Percentiles rank a stretch among this genome's conserved stretches.
Conservation (phyloP, 2,113 vertebrate species). For the Cyprinodon tularosa region DNA sequence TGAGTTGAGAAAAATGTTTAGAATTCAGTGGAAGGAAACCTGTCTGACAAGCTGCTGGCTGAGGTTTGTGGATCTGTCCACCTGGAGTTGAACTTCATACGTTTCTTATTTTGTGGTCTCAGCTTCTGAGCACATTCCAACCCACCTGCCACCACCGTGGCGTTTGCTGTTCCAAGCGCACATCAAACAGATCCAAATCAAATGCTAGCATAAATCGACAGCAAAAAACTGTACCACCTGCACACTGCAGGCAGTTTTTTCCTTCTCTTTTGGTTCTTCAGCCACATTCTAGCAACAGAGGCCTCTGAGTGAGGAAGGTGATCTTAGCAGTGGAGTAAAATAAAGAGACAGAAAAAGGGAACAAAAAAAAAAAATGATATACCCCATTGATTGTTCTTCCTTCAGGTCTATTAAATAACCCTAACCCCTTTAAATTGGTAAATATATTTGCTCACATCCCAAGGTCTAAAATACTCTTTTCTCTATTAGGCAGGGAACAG, state of each 20-base stretch:
- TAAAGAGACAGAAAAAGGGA: constrained; percentile 20
- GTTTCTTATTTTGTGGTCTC: constrained; percentile 46
- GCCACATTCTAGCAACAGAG: constrained; percentile 39
- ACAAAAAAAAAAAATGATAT: not conserved
- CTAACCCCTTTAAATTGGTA: not conserved
- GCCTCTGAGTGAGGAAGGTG: constrained; percentile 29
- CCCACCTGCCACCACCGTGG: constrained; percentile 69
- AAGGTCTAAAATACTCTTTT: constrained; percentile 31
- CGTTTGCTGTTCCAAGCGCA: constrained; percentile 62
- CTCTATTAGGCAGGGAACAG: constrained; percentile 11
- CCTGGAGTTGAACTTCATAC: constrained; percentile 65
- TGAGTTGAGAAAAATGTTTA: constrained; percentile 22
- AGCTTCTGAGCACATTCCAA: constrained; percentile 71
- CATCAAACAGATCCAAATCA: constrained; percentile 75
- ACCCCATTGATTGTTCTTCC: constrained; percentile 29
- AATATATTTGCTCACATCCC: constrained; percentile 29
- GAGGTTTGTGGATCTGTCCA: constrained; percentile 47
- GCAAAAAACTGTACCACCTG: constrained; percentile 59
- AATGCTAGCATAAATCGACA: constrained; percentile 41
- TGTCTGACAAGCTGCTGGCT: constrained; percentile 52
- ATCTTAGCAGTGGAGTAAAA: constrained; percentile 47
- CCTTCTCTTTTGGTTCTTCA: constrained; percentile 51
- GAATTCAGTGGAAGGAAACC: constrained; percentile 28
- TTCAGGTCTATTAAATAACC: constrained; percentile 8
- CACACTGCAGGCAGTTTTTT: constrained; percentile 59